A percentile compares a stretch with the other conserved stretches of the same genome.
Conservation (phyloP, 2,797 vertebrate genomes). For the Menidia menidia region DNA sequence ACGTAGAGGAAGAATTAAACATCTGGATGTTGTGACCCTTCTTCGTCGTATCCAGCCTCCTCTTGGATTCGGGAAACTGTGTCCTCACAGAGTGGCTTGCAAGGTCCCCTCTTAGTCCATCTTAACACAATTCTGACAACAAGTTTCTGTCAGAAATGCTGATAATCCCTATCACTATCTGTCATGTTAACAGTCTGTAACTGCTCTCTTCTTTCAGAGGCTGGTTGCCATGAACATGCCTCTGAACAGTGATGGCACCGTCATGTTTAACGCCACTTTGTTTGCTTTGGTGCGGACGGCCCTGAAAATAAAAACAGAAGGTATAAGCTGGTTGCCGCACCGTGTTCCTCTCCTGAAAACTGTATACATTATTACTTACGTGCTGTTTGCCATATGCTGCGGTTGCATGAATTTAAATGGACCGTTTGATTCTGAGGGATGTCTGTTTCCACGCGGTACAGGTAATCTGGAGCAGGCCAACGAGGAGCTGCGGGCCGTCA, state of each 20-base stretch:
- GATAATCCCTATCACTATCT: not conserved
- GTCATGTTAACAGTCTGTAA: slow-evolving; percentile 7
- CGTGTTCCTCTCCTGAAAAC: not conserved
- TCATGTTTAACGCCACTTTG: slow-evolving; percentile 98
- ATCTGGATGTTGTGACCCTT: slow-evolving; percentile 96
- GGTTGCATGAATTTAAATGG: slow-evolving; percentile 18
- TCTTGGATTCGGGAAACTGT: slow-evolving; percentile 96
- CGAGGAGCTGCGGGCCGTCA: slow-evolving; percentile 97
- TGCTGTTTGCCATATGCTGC: slow-evolving; percentile 5
- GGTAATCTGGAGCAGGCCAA: slow-evolving; percentile 99
- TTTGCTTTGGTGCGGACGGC: slow-evolving; percentile 98
- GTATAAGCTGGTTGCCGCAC: slow-evolving; percentile 67
- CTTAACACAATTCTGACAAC: slow-evolving; percentile 4
- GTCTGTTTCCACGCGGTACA: slow-evolving; percentile 64
- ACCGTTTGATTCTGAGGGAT: slow-evolving; percentile 30
- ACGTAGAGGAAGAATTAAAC: slow-evolving; percentile 95
- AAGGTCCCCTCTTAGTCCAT: slow-evolving; percentile 83
- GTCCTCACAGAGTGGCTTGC: slow-evolving; percentile 98
- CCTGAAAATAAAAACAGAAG: slow-evolving; percentile 99
- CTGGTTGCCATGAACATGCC: slow-evolving; percentile 99
- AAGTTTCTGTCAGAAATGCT: slow-evolving; percentile 2
- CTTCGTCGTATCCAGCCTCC: slow-evolving; percentile 97
- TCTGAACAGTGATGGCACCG: slow-evolving; percentile 94
- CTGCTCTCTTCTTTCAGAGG: slow-evolving; percentile 83
- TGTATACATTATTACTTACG: not conserved